Percentiles rank a stretch among this genome's conserved stretches.
Evolutionary conservation across 2,797 vertebrate genomes (phyloP).

Genomic region (Peromyscus melanophrys): DNA sequence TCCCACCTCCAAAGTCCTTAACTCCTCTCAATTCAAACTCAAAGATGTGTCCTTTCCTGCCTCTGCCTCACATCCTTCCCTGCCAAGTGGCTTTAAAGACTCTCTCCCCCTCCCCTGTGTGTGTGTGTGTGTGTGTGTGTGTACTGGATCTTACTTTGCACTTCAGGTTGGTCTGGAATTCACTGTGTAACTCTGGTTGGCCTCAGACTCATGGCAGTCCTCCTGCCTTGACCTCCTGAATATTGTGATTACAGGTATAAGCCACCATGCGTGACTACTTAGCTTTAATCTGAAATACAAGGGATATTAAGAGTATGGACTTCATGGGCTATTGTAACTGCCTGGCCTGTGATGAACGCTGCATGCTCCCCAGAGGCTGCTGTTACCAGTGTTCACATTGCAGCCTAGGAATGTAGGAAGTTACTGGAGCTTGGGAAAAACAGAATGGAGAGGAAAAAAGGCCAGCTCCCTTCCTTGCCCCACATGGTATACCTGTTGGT

Average conservation of each 20-base stretch:
- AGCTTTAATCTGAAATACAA: not conserved
- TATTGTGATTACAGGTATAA: not conserved
- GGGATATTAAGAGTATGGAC: not conserved
- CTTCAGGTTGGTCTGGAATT: not conserved
- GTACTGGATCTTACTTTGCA: not conserved
- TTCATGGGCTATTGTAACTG: not conserved
- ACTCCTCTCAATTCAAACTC: constrained; percentile 27
- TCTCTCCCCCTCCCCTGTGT: not conserved
- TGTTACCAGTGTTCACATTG: not conserved
- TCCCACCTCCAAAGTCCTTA: not conserved
- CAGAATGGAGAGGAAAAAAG: constrained; percentile 76
- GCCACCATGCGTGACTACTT: not conserved
- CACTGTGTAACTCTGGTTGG: not conserved
- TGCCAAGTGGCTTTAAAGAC: constrained; percentile 17
- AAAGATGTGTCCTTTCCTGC: not conserved
- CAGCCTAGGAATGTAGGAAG: constrained; percentile 30
- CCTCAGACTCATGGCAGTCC: not conserved
- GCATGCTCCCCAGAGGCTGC: not conserved
- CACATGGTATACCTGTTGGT: not conserved
- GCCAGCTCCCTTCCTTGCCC: not conserved
- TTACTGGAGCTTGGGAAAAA: constrained; percentile 75
- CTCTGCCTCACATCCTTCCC: not conserved
- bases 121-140: too few relatives aligned
- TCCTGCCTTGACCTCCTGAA: not conserved
- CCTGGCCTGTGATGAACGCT: not conserved